phyloP scores from a whole-genome alignment of 2,888 invertebrate species.

The Mactromeris polynyma region DNA sequence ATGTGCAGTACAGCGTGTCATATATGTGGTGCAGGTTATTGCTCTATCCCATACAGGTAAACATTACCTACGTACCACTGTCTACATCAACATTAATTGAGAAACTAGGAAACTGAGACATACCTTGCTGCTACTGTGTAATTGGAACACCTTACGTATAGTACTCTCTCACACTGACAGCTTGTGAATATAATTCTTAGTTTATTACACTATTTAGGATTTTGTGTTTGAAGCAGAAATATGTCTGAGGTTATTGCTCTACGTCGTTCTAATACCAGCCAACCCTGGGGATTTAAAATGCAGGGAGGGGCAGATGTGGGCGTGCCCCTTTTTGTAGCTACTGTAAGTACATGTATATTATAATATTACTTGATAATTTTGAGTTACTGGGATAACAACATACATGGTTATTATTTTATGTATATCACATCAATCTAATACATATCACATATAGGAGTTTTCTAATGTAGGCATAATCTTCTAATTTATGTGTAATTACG shows the following conservation, averaged over 20 bases:
- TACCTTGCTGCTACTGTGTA: not conserved
- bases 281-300: conserved; percentile 86
- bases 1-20: not conserved
- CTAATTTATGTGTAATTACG: too few relatives aligned
- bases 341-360: conserved; percentile 75
- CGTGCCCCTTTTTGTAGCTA: conserved; percentile 84
- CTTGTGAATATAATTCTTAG: not conserved
- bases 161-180: not conserved
- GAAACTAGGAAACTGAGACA: conserved; percentile 2
- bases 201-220: not conserved
- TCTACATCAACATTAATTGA: conserved; percentile 15
- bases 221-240: conserved; percentile 21
- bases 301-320: conserved; percentile 86
- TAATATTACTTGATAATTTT: not conserved
- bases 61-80: not conserved
- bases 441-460: too few relatives aligned
- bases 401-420: too few relatives aligned
- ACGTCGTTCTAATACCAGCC: conserved; percentile 82
- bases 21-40: not conserved
- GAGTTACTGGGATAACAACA: too few relatives aligned
- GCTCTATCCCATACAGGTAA: not conserved
- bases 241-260: conserved; percentile 71
- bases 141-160: not conserved
- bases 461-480: too few relatives aligned
- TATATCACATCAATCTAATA: too few relatives aligned